Evolutionary conservation across 2,888 invertebrate species (phyloP).

Genomic region (Drosophila austrosaltans): DNA sequence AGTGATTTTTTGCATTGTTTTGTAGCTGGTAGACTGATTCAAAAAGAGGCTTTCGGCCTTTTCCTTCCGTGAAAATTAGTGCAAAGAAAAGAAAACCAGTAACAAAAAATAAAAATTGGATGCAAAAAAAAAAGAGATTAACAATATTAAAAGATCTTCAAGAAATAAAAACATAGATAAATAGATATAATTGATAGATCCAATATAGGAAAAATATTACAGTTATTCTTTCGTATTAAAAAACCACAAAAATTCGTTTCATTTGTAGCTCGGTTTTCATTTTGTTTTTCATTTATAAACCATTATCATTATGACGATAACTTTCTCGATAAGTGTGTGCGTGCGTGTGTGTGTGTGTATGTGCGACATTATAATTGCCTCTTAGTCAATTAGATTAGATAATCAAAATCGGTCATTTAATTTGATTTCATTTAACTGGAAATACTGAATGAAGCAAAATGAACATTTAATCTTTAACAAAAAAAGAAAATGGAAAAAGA

Average conservation of each 20-base stretch:
- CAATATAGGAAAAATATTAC: too few relatives aligned
- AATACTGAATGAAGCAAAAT: background rate
- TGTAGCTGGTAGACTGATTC: slow-evolving; percentile 10
- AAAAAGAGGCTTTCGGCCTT: slow-evolving; percentile 1
- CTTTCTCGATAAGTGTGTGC: slow-evolving; percentile 9
- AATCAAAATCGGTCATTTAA: slow-evolving; percentile 10
- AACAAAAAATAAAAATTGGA: slow-evolving; percentile 18
- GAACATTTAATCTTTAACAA: background rate
- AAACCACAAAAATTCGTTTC: background rate
- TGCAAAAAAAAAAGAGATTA: background rate
- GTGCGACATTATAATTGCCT: background rate
- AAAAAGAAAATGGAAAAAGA: background rate
- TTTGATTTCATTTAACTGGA: slow-evolving; percentile 4
- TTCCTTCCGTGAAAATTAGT: slow-evolving; percentile 4
- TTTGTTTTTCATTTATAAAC: background rate
- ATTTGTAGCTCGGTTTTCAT: background rate
- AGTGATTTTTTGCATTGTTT: slow-evolving; percentile 15
- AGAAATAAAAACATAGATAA: too few relatives aligned
- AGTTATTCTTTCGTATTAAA: background rate
- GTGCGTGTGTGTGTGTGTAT: background rate
- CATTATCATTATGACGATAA: slow-evolving; percentile 7
- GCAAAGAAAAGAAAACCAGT: slow-evolving; percentile 1
- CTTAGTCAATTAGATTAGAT: slow-evolving; percentile 10
- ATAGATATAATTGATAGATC: too few relatives aligned
- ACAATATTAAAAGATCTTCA: too few relatives aligned